phyloP scores from a whole-genome alignment of 2,113 vertebrate genomes.

The Atherinomorus stipes region DNA sequence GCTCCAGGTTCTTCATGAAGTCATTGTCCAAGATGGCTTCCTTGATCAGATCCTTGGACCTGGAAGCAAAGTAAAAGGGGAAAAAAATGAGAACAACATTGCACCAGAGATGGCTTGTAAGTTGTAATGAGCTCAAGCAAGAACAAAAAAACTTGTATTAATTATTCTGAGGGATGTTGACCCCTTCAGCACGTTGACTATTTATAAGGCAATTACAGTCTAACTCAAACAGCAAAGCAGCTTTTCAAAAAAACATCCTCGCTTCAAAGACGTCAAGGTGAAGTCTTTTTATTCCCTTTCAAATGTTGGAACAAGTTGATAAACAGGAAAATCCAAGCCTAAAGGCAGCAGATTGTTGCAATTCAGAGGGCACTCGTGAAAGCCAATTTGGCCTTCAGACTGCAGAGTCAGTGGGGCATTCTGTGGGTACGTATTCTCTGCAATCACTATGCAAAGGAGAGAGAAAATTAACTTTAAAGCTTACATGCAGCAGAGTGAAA shows the following conservation, averaged over 20 bases:
- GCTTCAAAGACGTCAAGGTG: conserved; percentile 36
- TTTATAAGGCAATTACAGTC: conserved; percentile 7
- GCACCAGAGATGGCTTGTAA: neutral
- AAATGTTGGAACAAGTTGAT: conserved; percentile 32
- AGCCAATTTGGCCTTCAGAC: conserved; percentile 40
- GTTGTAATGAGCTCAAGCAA: neutral
- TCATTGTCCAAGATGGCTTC: conserved; percentile 99
- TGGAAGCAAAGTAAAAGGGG: conserved; percentile 60
- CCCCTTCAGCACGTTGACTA: neutral
- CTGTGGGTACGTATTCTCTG: conserved; percentile 30
- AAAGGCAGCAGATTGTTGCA: conserved; percentile 42
- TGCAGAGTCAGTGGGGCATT: conserved; percentile 33
- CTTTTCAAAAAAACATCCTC: conserved; percentile 23
- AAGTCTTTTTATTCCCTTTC: conserved; percentile 16
- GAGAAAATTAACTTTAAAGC: conserved; percentile 34
- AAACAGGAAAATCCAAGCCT: conserved; percentile 31
- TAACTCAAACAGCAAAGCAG: neutral
- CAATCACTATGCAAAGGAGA: conserved; percentile 1
- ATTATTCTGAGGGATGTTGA: conserved; percentile 1
- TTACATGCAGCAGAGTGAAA: conserved; percentile 9
- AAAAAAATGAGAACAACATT: conserved; percentile 1
- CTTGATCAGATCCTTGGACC: conserved; percentile 99
- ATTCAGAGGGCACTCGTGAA: conserved; percentile 42
- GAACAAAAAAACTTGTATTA: conserved; percentile 8
- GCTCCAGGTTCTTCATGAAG: conserved; percentile 99